These are phyloP conservation scores for Micropterix aruncella DNA, from an alignment of 2,888 invertebrate genomes.

Conservation along the genomic window DNA sequence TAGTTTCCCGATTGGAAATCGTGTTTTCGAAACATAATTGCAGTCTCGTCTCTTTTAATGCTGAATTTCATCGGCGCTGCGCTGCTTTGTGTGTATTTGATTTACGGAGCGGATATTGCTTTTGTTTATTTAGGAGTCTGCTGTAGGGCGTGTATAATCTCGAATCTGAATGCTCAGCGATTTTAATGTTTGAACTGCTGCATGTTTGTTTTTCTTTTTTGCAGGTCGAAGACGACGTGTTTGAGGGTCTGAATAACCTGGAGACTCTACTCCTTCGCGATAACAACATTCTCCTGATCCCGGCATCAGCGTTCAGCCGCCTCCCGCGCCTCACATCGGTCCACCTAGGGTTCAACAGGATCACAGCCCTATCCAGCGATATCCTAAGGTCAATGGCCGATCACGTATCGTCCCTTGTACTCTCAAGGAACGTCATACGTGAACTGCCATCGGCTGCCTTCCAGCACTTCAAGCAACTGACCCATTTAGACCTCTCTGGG, in stretches of 20 bases:
- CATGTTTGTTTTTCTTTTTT: slow-evolving; percentile 17
- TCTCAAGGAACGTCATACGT: slow-evolving; percentile 74
- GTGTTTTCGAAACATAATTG: too few species aligned
- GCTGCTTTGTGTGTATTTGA: too few species aligned
- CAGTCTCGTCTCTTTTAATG: too few species aligned
- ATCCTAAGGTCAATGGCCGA: slow-evolving; percentile 60
- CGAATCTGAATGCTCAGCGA: too few species aligned
- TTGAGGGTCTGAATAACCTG: slow-evolving; percentile 66
- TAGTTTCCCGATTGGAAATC: too few species aligned
- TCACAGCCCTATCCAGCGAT: slow-evolving; percentile 71
- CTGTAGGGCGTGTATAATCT: too few species aligned
- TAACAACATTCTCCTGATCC: slow-evolving; percentile 77
- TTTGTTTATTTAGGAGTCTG: too few species aligned
- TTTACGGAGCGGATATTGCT: too few species aligned
- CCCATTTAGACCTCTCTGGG: slow-evolving; percentile 62
- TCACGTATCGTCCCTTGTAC: slow-evolving; percentile 53
- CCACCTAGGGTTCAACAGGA: slow-evolving; percentile 73
- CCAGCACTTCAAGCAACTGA: slow-evolving; percentile 58
- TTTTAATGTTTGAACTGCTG: too few species aligned
- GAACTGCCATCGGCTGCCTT: slow-evolving; percentile 74
- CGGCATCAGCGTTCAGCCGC: slow-evolving; percentile 70
- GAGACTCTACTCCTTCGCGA: slow-evolving; percentile 69
- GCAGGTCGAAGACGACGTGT: slow-evolving; percentile 78
- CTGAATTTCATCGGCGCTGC: too few species aligned
- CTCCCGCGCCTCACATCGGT: slow-evolving; percentile 58